phyloP scores from a whole-genome alignment of 2,888 invertebrate genomes.

The Neoscelio sp. region DNA sequence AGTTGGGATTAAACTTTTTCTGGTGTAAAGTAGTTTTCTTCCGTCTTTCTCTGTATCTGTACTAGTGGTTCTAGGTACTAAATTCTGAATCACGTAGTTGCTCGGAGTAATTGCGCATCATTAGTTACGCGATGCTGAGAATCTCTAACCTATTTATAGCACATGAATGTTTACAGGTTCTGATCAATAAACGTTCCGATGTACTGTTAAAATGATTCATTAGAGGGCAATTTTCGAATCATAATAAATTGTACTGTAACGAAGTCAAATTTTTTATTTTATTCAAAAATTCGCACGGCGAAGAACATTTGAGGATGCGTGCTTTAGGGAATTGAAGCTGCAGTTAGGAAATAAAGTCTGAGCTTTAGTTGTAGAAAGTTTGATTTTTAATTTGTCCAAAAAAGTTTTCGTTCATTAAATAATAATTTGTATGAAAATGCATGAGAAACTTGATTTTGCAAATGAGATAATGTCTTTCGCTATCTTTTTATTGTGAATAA shows the following conservation, averaged over 20 bases:
- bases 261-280: conserved; percentile 16
- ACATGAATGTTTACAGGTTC: conserved; percentile 47
- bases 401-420: neutral
- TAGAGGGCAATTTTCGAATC: conserved; percentile 51
- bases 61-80: conserved; percentile 33
- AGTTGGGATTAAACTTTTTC: conserved; percentile 24
- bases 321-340: conserved; percentile 32
- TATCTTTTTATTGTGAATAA: neutral
- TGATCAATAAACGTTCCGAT: conserved; percentile 40
- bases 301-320: conserved; percentile 20
- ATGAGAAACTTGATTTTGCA: neutral
- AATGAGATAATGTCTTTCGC: neutral
- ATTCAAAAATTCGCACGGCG: neutral
- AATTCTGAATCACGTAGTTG: conserved; percentile 41
- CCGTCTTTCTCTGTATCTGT: conserved; percentile 14
- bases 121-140: conserved; percentile 55
- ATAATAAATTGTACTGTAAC: conserved; percentile 48
- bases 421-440: conserved; percentile 10
- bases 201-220: conserved; percentile 56
- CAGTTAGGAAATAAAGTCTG: conserved; percentile 24
- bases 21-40: conserved; percentile 24
- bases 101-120: conserved; percentile 38
- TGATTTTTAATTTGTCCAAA: conserved; percentile 1
- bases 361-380: conserved; percentile 16
- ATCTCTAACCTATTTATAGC: conserved; percentile 53